Percentiles rank a stretch among this genome's conserved stretches.
phyloP scores from a whole-genome alignment of 2,888 invertebrate genomes.

The Temnothorax unifasciatus region DNA sequence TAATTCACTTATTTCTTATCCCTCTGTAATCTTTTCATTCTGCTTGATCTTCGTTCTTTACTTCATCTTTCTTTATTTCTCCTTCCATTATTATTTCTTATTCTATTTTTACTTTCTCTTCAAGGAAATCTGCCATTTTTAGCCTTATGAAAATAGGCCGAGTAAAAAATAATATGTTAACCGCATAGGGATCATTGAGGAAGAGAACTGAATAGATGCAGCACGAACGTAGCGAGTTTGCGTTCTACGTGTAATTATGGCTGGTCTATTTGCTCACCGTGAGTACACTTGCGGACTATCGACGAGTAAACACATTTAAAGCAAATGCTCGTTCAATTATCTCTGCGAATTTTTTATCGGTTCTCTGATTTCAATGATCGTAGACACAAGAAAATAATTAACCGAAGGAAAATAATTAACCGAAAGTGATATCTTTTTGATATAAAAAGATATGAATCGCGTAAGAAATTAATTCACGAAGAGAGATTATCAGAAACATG shows the following conservation, averaged over 20 bases:
- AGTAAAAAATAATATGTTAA: background rate
- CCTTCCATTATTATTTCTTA: background rate
- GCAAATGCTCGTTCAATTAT: conserved; percentile 16
- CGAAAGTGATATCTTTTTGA: background rate
- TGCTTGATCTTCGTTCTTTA: background rate
- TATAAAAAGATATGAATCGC: background rate
- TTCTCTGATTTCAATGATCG: background rate
- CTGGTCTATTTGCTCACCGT: conserved; percentile 12
- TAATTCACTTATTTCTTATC: background rate
- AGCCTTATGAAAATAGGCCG: background rate
- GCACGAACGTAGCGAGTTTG: background rate
- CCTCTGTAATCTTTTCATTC: background rate
- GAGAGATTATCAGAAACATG: background rate
- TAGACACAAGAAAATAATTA: background rate
- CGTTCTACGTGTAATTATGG: conserved; percentile 36
- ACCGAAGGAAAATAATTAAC: background rate
- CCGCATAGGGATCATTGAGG: background rate
- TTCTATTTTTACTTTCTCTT: background rate
- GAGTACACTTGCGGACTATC: conserved; percentile 1
- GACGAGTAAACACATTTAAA: conserved; percentile 13
- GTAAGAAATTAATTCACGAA: background rate
- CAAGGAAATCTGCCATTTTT: background rate
- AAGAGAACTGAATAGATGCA: background rate
- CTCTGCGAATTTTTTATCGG: background rate
- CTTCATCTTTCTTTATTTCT: background rate